A percentile compares a stretch with the other conserved stretches of the same genome.
Evolutionary conservation across 1,140 invertebrate species (phyloP).

Genomic region (Bathynomus jamesi): DNA sequence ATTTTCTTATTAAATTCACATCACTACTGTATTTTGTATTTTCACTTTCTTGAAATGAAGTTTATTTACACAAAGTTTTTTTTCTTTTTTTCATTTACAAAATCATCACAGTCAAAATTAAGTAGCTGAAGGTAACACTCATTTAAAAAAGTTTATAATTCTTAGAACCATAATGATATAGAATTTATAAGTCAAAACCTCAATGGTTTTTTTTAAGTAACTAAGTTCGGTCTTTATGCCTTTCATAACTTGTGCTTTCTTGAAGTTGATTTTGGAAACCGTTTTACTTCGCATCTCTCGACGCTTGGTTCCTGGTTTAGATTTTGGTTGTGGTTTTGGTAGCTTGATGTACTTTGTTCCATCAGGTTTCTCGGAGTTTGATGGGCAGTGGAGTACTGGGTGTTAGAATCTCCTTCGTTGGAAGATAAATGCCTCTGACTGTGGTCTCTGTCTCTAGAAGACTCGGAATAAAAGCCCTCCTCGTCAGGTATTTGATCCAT

Average conservation of each 20-base stretch:
- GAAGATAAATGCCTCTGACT: neutral
- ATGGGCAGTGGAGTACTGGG: neutral
- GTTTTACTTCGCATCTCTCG: neutral
- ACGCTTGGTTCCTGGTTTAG: neutral
- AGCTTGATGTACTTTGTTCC: neutral
- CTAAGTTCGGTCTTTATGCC: neutral
- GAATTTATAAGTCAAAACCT: neutral
- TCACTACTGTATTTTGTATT: no score
- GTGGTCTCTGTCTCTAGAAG: neutral
- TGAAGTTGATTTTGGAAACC: neutral
- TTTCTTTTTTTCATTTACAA: no score
- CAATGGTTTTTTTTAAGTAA: neutral
- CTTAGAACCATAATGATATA: neutral
- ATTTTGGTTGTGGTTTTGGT: neutral
- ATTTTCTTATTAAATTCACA: neutral
- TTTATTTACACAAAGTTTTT: no score
- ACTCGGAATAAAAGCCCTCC: neutral
- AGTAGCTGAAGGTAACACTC: neutral
- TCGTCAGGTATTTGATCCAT: conserved; percentile 31
- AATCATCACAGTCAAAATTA: neutral
- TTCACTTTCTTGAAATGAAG: no score
- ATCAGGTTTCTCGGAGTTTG: neutral
- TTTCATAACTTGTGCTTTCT: neutral
- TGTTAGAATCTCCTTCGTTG: neutral
- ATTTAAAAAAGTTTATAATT: neutral